Evolutionary conservation across 2,113 vertebrate genomes (phyloP).

Genomic region (Coptodon bakossiorum): DNA sequence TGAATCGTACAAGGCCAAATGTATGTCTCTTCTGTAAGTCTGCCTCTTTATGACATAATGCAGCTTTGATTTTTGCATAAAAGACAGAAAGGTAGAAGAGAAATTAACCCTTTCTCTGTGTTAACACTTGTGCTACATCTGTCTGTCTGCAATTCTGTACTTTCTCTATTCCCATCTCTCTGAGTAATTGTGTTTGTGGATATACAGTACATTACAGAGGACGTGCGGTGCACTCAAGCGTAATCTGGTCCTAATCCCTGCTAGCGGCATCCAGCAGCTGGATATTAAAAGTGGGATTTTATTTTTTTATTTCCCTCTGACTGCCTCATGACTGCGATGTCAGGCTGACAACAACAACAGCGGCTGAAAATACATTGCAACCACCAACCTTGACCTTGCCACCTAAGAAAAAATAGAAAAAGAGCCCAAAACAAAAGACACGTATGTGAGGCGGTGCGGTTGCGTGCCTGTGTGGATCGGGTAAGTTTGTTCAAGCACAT

Average conservation of each 20-base stretch:
- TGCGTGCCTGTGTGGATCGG: neutral
- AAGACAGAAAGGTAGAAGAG: neutral
- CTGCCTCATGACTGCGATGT: neutral
- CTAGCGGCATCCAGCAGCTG: conserved; percentile 42
- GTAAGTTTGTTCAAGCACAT: neutral
- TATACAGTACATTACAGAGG: conserved; percentile 6
- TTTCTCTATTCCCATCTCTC: neutral
- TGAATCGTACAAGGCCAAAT: neutral
- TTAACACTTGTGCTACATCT: neutral
- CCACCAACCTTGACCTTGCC: neutral
- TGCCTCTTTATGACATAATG: neutral
- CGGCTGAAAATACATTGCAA: neutral
- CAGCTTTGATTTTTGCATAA: neutral
- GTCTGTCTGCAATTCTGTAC: neutral
- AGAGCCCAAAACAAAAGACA: neutral
- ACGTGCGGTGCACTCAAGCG: neutral
- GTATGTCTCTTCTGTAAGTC: neutral
- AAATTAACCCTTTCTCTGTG: neutral
- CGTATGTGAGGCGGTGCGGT: neutral
- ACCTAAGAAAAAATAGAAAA: neutral
- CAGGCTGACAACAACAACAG: neutral
- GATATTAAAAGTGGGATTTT: conserved; percentile 36
- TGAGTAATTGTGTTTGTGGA: conserved; percentile 13
- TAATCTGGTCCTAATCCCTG: conserved; percentile 50
- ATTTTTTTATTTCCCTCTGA: neutral